Evolutionary conservation across 2,797 vertebrate species (phyloP), one percentile per base, ranked within the genome.

Genomic region (Enteromius afrohamiltoni): DNA sequence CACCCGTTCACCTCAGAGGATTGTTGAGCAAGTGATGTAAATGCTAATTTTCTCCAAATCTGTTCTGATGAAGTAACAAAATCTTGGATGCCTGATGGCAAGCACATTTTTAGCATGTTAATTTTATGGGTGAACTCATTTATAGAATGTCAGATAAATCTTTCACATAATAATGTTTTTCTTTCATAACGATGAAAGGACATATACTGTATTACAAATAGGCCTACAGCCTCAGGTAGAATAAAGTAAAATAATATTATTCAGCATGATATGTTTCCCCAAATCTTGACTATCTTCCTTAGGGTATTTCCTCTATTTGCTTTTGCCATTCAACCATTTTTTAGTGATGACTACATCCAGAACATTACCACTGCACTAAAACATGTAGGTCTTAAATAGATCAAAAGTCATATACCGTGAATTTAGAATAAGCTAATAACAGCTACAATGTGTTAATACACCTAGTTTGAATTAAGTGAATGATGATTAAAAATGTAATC

Each of bases 311-410:
- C 23, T 29, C 29, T 1, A 68, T 79, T 64, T 47, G 19, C 13
- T 34, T 81, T 47, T 23, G 11, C 55, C 40, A 19, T 62, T 31
- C 37, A 62, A 53, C 6, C 40, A 71, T 62, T 40, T 23, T 81
- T 71, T 23, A 73, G 80, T 68, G 31, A 31, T 58, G 86, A 88
- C 82, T 64, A 49, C 9, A 58, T n/a, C 40, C 51, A n/a, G 10
- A 83, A 83, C 29, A 53, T 67, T 4, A 75, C 45, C 11, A 26
- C 45, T 29, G 31, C 69, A 37, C 76, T 77, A 65, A 70, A 62
- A 47, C 19, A 62, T 40, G 23, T 31, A 13, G 3, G 17, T 13
- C 4, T 42, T 58, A 17, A 42, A 10, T 23, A 40, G 6, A 17
- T 53, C 10, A 47, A 65, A 64, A 67, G 6, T 7, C 2, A 13